Evolutionary conservation across 1,140 invertebrate genomes (phyloP).

Genomic region (Trachymyrmex cornetzi): DNA sequence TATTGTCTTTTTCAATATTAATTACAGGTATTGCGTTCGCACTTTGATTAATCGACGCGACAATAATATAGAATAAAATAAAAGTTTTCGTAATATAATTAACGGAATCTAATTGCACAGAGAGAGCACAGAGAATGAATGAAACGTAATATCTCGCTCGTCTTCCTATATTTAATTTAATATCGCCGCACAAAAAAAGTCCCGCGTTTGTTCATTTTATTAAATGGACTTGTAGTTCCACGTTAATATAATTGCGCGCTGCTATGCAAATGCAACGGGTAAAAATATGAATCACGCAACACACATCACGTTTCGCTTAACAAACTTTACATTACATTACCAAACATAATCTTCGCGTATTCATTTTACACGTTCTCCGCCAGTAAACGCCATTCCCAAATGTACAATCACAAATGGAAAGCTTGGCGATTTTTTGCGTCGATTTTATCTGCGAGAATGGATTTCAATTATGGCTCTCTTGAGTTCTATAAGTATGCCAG

Average conservation of each 20-base stretch:
- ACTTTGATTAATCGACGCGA: constrained; percentile 39
- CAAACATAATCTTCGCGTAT: constrained; percentile 63
- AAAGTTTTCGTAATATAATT: constrained; percentile 38
- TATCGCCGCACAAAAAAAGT: constrained; percentile 35
- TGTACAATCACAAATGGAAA: constrained; percentile 52
- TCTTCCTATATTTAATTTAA: constrained; percentile 59
- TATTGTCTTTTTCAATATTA: background rate
- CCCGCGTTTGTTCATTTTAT: constrained; percentile 53
- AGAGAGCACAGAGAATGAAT: constrained; percentile 8
- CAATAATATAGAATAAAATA: constrained; percentile 13
- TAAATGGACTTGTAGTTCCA: constrained; percentile 58
- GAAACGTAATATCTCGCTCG: constrained; percentile 33
- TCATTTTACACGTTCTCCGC: constrained; percentile 47
- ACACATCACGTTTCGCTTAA: constrained; percentile 57
- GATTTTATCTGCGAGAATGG: constrained; percentile 36
- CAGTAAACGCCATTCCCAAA: constrained; percentile 30
- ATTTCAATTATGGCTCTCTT: constrained; percentile 35
- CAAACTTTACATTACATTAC: constrained; percentile 60
- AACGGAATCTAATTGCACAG: constrained; percentile 52
- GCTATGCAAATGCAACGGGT: constrained; percentile 56
- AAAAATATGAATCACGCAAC: constrained; percentile 63
- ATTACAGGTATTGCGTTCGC: constrained; percentile 10
- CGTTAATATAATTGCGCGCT: constrained; percentile 56
- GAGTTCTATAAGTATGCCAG: too few species aligned
- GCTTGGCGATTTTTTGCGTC: constrained; percentile 1